These are phyloP conservation scores for Megaustenia siamemsis DNA, from an alignment of 2,888 invertebrate genomes.

Conservation along the genomic window DNA sequence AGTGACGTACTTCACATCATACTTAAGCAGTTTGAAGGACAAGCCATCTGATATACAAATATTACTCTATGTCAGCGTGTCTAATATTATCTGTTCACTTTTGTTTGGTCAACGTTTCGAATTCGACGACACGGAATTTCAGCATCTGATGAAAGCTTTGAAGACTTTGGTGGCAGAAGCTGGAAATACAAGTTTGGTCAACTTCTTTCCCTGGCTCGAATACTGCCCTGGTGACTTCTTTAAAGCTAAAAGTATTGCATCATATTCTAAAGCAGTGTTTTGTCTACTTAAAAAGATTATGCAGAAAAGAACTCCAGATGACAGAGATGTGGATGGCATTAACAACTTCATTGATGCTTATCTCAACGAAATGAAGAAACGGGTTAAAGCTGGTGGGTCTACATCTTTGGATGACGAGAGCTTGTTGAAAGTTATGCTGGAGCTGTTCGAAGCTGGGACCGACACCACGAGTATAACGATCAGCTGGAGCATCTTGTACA, in stretches of 20 bases:
- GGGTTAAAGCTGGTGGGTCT: too few species aligned
- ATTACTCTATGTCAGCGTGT: neutral
- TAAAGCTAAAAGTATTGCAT: neutral
- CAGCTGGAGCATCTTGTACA: too few species aligned
- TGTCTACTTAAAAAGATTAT: too few species aligned
- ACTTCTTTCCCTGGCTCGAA: conserved; percentile 12
- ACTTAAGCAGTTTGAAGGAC: neutral
- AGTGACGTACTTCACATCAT: neutral
- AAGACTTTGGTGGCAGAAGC: neutral
- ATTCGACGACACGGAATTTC: neutral
- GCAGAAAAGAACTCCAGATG: too few species aligned
- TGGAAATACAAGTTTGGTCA: neutral
- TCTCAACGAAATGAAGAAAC: too few species aligned
- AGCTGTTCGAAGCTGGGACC: too few species aligned
- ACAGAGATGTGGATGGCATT: too few species aligned
- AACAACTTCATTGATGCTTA: too few species aligned
- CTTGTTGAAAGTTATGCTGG: too few species aligned
- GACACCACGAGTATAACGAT: too few species aligned
- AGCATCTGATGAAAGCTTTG: neutral
- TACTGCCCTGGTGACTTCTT: conserved; percentile 20
- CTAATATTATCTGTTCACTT: conserved; percentile 1
- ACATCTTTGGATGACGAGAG: too few species aligned
- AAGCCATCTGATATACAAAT: neutral
- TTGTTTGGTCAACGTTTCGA: conserved; percentile 23
- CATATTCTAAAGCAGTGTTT: neutral